phyloP scores from a whole-genome alignment of 2,888 invertebrate species.

The Drosophila greeni region DNA sequence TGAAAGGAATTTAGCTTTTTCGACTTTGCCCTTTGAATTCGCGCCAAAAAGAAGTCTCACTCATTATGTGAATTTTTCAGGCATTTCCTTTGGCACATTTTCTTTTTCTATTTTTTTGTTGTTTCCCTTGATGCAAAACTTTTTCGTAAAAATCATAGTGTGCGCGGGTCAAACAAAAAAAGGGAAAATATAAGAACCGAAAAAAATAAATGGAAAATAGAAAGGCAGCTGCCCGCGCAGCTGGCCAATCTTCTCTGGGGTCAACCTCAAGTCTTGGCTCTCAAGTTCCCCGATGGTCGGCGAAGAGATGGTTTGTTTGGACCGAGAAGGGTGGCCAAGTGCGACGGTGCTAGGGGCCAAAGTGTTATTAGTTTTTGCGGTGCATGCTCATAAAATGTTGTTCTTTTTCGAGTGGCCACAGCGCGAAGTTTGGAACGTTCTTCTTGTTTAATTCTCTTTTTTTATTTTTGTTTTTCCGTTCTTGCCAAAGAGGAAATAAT shows the following conservation, averaged over 20 bases:
- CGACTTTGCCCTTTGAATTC: constrained; percentile 22
- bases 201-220: constrained; percentile 25
- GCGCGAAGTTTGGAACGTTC: constrained; percentile 47
- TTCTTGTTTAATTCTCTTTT: constrained; percentile 19
- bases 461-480: constrained; percentile 15
- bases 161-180: constrained; percentile 12
- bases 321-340: neutral
- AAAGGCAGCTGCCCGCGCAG: constrained; percentile 39
- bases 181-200: constrained; percentile 23
- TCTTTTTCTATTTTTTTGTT: constrained; percentile 14
- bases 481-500: constrained; percentile 57
- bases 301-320: constrained; percentile 18
- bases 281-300: constrained; percentile 49
- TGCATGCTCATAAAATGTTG: constrained; percentile 67
- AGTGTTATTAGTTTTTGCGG: constrained; percentile 71
- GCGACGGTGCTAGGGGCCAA: constrained; percentile 37
- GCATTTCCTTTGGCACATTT: constrained; percentile 34
- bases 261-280: constrained; percentile 61
- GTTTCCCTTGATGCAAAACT: constrained; percentile 43
- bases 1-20: constrained; percentile 12
- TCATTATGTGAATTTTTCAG: constrained; percentile 44
- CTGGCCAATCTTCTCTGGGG: constrained; percentile 57
- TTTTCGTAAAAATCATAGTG: constrained; percentile 34
- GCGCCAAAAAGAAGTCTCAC: constrained; percentile 25
- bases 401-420: constrained; percentile 53